A percentile compares a stretch with the other conserved stretches of the same genome.
phyloP scores from a whole-genome alignment of 2,797 vertebrate genomes.

The Enteromius mattozi region DNA sequence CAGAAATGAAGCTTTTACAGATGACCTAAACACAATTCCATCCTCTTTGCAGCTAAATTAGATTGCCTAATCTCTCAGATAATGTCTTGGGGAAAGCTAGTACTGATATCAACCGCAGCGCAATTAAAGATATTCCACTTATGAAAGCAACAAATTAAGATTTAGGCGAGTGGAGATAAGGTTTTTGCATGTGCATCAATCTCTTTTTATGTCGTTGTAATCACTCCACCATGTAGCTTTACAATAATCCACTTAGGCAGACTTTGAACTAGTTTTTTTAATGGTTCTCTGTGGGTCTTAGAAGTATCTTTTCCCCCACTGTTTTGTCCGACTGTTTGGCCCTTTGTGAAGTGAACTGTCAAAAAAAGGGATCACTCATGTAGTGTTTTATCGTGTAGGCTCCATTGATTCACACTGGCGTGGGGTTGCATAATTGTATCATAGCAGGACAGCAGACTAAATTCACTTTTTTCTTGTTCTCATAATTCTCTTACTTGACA shows the following conservation, averaged over 20 bases:
- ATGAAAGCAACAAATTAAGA: slow-evolving; percentile 43
- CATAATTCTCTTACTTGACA: neutral
- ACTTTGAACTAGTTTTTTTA: slow-evolving; percentile 51
- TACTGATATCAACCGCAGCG: neutral
- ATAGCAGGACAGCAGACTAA: neutral
- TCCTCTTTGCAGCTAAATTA: neutral
- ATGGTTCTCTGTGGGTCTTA: slow-evolving; percentile 27
- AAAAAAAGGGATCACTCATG: neutral
- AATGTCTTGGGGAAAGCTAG: slow-evolving; percentile 9
- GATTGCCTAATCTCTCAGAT: slow-evolving; percentile 31
- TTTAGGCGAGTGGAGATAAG: slow-evolving; percentile 12
- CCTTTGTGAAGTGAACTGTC: neutral
- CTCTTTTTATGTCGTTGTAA: slow-evolving; percentile 47
- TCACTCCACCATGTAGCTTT: slow-evolving; percentile 42
- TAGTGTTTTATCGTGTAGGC: neutral
- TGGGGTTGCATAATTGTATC: slow-evolving; percentile 14
- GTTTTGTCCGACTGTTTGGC: neutral
- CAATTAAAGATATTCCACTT: slow-evolving; percentile 47
- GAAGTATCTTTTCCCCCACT: slow-evolving; percentile 26
- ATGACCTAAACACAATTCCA: slow-evolving; percentile 12
- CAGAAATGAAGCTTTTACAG: neutral
- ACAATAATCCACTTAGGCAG: slow-evolving; percentile 50
- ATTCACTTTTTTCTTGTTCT: slow-evolving; percentile 4
- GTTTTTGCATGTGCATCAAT: slow-evolving; percentile 33
- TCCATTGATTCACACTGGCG: slow-evolving; percentile 26